Base-by-base conservation (phyloP, 2,113 vertebrate species). In the Brachyhypopomus occidentalis region DNA sequence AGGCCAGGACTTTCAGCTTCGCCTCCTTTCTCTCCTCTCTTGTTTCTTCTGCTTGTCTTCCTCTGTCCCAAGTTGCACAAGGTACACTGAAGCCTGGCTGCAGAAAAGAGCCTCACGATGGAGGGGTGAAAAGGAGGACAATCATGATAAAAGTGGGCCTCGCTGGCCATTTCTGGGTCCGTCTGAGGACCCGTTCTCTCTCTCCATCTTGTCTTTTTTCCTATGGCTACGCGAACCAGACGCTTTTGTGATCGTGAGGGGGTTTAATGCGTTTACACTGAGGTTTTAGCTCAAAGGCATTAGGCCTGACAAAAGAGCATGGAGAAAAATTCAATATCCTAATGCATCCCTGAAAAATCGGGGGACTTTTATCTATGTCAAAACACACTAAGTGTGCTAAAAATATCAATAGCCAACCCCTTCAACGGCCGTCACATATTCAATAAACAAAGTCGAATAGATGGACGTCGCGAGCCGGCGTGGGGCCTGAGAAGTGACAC, bases 311-410 rank as follows among this genome's bases (percentile, higher is more conserved):
- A 86, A 86, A 81, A 83, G 81, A 70, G 73, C 48, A 78, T 80
- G 58, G 48, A 78, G 25, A 80, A 82, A 81, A 86, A 80, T 79
- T 75, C 83, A 80, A 86, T 87, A 85, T 80, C 64, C 23, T 80
- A 83, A 81, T 83, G 80, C 86, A 81, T 78, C 81, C 81, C 76
- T 48, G 22, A 17, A 62, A 22, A 70, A 75, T 75, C 2, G 48
- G 71, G 52, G 30, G 23, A 70, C 58, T 48, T 83, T 82, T 75
- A 66, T 63, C 84, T 72, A 69, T 56, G 82, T 84, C 75, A 75
- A 41, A 79, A 83, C 30, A 66, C 72, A 72, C 85, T 72, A 74
- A 81, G 79, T 78, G 84, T 25, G 38, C 79, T 79, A 79, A 80
- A 86, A 84, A 78, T 82, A 86, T 78, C 75, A 74, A 83, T 84